Base-by-base conservation (phyloP, 2,888 invertebrate species). In the Carpatolechia fugitivella region DNA sequence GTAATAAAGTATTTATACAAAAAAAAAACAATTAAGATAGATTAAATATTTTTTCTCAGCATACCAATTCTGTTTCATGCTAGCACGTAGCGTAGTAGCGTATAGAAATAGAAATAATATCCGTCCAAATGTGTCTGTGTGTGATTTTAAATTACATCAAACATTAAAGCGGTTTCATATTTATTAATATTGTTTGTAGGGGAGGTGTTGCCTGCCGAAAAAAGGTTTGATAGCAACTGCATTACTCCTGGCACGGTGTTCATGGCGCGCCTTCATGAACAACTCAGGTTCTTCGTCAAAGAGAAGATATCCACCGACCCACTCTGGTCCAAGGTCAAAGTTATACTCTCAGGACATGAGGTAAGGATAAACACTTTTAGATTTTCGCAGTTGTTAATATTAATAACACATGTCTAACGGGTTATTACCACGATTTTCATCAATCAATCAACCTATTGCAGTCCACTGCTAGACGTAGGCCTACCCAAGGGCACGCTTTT, bases 241-340 rank as follows among this genome's bases (percentile, higher is more conserved):
- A 99, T 99, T 61, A 99, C 99, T 0, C 99, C 99, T 0, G 99
- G 99, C 62, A 97, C 97, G 0, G 93, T 93, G 60, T 99, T 99
- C 78, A 99, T 99, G 99, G 94, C 93, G 0, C 93, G 94, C 7
- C 87, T 99, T 11, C 97, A 98, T 60, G 93, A 95, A 58, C 96
- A 97, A 64, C 87, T 99, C 46, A 94, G 94, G 66, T 95, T 95
- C 85, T 99, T 98, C 89, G 93, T 99, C 11, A 93, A 94, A 52
- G 90, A 93, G 60, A 99, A 99, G 82, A 92, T 96, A 60, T 93
- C 96, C 0, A 94, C 93, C 1, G 98, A 99, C 82, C 93, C 94
- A 8, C 78, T 95, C 46, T 99, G 99, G 99, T 93, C 95, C 61
- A 94, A 94, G 59, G 95, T 96, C 58, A 93, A 95, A 74, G 93